These are phyloP conservation scores for Liparis tanakae DNA, from an alignment of 2,797 vertebrate genomes.

Conservation along the genomic window DNA sequence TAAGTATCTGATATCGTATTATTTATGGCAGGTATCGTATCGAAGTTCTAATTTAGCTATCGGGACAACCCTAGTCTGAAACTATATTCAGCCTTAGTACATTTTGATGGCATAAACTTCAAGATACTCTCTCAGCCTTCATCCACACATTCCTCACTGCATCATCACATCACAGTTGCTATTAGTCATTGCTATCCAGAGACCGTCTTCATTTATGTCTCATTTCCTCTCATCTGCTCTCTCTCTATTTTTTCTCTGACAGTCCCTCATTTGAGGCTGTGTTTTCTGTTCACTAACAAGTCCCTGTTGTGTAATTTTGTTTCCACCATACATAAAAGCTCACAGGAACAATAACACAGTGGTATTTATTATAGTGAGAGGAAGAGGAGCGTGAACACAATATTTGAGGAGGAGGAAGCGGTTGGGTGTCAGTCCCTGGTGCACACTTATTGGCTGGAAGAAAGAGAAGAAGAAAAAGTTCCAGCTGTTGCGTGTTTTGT, in stretches of 20 bases:
- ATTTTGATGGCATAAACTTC: slow-evolving; percentile 30
- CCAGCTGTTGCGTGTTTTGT: slow-evolving; percentile 30
- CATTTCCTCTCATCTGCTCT: slow-evolving; percentile 44
- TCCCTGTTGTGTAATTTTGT: slow-evolving; percentile 73
- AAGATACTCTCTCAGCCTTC: slow-evolving; percentile 22
- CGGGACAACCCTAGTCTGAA: slow-evolving; percentile 11
- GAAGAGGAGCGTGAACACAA: slow-evolving; percentile 41
- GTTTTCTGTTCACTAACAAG: slow-evolving; percentile 77
- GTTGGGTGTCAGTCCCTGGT: slow-evolving; percentile 29
- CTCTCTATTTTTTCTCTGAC: slow-evolving; percentile 40
- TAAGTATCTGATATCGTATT: too few species aligned
- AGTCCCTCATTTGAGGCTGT: slow-evolving; percentile 52
- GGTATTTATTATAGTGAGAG: slow-evolving; percentile 52
- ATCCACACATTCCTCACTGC: slow-evolving; percentile 30
- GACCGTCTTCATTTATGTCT: slow-evolving; percentile 60
- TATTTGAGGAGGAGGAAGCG: slow-evolving; percentile 43
- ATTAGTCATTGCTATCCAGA: slow-evolving; percentile 37
- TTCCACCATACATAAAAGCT: slow-evolving; percentile 53
- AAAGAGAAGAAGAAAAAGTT: slow-evolving; percentile 19
- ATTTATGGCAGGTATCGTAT: too few species aligned
- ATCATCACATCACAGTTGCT: slow-evolving; percentile 31
- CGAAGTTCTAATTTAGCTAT: too few species aligned
- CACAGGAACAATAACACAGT: slow-evolving; percentile 52
- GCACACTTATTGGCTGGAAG: slow-evolving; percentile 24
- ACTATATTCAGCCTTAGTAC: slow-evolving; percentile 37